phyloP scores from a whole-genome alignment of 2,888 invertebrate species.

The Balanococcus diminutus region DNA sequence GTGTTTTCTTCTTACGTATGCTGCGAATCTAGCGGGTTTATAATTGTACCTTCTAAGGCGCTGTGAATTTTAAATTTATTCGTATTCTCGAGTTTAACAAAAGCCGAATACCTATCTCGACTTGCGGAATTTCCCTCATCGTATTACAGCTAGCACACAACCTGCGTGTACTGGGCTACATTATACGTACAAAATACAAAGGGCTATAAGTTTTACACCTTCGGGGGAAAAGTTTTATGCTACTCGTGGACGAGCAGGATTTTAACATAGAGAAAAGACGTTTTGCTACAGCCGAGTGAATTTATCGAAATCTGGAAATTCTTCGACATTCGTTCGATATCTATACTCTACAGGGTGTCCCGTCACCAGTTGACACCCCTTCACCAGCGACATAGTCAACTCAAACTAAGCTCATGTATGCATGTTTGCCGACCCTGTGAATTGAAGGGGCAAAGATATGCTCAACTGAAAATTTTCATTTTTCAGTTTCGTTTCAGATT shows the following conservation, averaged over 20 bases:
- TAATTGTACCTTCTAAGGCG: neutral
- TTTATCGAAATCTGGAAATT: neutral
- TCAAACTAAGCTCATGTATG: too few relatives aligned
- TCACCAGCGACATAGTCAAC: too few relatives aligned
- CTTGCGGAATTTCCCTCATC: neutral
- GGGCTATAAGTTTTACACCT: neutral
- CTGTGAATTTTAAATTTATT: neutral
- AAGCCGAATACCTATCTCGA: neutral
- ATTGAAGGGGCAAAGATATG: too few relatives aligned
- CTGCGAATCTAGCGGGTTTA: neutral
- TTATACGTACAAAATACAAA: neutral
- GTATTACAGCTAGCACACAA: neutral
- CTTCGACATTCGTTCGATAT: neutral
- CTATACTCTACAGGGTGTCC: neutral
- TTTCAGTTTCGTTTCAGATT: too few relatives aligned
- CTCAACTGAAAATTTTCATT: too few relatives aligned
- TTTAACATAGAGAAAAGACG: too few relatives aligned
- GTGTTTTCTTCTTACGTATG: neutral
- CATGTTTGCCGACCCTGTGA: too few relatives aligned
- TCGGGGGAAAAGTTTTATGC: neutral
- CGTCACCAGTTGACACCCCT: neutral
- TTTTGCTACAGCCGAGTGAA: neutral
- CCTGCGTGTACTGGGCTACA: neutral
- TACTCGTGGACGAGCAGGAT: neutral
- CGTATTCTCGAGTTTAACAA: neutral